These are phyloP conservation scores for Scolopax mira DNA, from an alignment of 2,113 vertebrate species.

Conservation along the genomic window DNA sequence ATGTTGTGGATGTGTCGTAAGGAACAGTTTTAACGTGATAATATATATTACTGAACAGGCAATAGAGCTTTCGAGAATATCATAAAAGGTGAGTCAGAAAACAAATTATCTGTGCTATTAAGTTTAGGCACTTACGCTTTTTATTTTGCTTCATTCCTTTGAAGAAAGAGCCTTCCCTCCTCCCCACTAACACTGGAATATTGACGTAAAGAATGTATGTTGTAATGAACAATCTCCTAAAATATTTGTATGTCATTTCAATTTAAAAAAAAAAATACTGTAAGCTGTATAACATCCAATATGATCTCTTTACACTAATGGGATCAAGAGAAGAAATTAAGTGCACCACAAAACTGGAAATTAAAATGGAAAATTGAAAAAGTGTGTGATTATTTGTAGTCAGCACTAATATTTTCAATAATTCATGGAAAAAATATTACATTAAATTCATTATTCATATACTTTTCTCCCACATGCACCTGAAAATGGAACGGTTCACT, in stretches of 20 bases:
- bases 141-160: neutral
- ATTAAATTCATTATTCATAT: conserved; percentile 66
- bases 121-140: neutral
- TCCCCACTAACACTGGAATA: neutral
- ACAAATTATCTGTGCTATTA: neutral
- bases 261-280: neutral
- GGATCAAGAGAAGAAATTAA: conserved; percentile 31
- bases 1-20: neutral
- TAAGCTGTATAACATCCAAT: neutral
- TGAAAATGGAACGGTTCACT: conserved; percentile 42
- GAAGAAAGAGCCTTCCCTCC: neutral
- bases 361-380: neutral
- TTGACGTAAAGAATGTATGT: neutral
- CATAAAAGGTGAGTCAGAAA: neutral
- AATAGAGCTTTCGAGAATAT: neutral
- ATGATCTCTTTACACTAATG: neutral
- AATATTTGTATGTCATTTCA: neutral
- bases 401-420: conserved; percentile 65
- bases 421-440: conserved; percentile 54
- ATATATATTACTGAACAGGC: neutral
- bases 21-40: neutral
- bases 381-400: conserved; percentile 42
- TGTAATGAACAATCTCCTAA: neutral
- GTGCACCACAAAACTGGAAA: conserved; percentile 14
- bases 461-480: conserved; percentile 29